These are phyloP conservation scores for Myopa testacea DNA, from an alignment of 2,888 invertebrate species.

Conservation along the genomic window DNA sequence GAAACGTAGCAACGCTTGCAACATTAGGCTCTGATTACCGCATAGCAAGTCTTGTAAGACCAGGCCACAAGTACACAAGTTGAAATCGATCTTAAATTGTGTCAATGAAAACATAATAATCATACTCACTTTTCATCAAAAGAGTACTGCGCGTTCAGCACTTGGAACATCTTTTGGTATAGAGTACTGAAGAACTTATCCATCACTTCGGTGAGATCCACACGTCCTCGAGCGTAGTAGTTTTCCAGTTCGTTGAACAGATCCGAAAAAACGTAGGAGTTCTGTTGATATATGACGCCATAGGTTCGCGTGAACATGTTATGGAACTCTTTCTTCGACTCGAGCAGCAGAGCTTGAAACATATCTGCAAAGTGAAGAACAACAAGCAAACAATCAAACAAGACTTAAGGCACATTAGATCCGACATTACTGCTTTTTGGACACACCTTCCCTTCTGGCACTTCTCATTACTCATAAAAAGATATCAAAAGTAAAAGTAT, in stretches of 20 bases:
- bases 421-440: no score
- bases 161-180: slow-evolving; percentile 96
- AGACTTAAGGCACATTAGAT: neutral
- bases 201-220: slow-evolving; percentile 87
- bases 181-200: slow-evolving; percentile 92
- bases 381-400: slow-evolving; percentile 28
- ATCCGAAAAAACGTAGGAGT: slow-evolving; percentile 91
- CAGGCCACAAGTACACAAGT: neutral
- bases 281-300: slow-evolving; percentile 94
- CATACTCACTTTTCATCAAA: slow-evolving; percentile 85
- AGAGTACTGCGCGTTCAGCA: slow-evolving; percentile 91
- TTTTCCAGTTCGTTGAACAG: slow-evolving; percentile 89
- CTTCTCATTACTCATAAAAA: neutral
- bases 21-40: slow-evolving; percentile 17
- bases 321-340: slow-evolving; percentile 89
- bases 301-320: slow-evolving; percentile 96
- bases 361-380: slow-evolving; percentile 75
- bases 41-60: neutral
- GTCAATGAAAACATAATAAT: neutral
- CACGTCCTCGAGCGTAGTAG: slow-evolving; percentile 87
- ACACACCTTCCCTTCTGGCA: neutral
- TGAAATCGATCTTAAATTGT: slow-evolving; percentile 10
- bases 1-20: slow-evolving; percentile 5
- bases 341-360: slow-evolving; percentile 85
- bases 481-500: neutral